phyloP scores from a whole-genome alignment of 2,888 invertebrate genomes.

The Stratiomys singularior region DNA sequence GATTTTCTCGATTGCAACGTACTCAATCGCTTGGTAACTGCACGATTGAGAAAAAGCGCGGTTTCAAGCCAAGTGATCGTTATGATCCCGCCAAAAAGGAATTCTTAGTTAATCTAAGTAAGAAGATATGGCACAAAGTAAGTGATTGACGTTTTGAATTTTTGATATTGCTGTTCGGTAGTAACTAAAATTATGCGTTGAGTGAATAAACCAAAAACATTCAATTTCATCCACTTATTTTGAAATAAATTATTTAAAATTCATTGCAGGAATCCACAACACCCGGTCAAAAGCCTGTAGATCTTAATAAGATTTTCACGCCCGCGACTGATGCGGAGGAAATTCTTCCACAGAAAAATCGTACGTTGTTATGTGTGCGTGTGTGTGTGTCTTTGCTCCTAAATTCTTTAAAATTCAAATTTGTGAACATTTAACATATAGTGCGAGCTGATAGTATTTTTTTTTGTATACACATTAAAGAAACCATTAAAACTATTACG shows the following conservation, averaged over 20 bases:
- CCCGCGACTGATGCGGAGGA: slow-evolving; percentile 86
- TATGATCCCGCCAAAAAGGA: slow-evolving; percentile 80
- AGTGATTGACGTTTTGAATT: slow-evolving; percentile 63
- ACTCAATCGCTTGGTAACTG: slow-evolving; percentile 69
- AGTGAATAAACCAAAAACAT: neutral
- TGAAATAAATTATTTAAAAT: neutral
- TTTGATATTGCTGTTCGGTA: neutral
- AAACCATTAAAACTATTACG: no score
- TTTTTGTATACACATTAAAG: no score
- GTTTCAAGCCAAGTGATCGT: slow-evolving; percentile 87
- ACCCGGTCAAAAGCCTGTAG: slow-evolving; percentile 71
- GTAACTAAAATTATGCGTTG: neutral
- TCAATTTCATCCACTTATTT: neutral
- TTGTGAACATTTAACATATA: slow-evolving; percentile 42
- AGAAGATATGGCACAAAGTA: slow-evolving; percentile 80
- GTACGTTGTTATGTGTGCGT: slow-evolving; percentile 65
- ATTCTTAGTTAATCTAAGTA: slow-evolving; percentile 82
- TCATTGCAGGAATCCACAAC: slow-evolving; percentile 54
- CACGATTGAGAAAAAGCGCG: slow-evolving; percentile 76
- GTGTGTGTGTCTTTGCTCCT: neutral
- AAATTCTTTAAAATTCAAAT: neutral
- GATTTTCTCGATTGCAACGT: slow-evolving; percentile 59
- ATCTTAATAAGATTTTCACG: slow-evolving; percentile 88
- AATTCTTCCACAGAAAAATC: slow-evolving; percentile 75
- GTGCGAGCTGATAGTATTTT: no score